Evolutionary conservation across 1,140 invertebrate genomes (phyloP).

Genomic region (Delia radicum): DNA sequence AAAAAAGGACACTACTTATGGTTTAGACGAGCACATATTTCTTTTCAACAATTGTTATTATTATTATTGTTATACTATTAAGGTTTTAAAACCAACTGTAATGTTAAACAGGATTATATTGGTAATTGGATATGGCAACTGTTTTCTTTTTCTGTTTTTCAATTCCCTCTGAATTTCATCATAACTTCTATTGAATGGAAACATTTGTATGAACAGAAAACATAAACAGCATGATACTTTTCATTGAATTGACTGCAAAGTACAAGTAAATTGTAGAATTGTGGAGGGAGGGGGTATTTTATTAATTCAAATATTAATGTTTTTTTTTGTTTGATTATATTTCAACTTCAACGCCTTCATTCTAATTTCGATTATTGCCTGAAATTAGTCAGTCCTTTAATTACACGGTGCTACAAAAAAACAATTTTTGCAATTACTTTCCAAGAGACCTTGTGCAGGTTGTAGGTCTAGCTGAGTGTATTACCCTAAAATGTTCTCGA

Average conservation of each 20-base stretch:
- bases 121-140: constrained; percentile 23
- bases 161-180: not conserved
- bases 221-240: constrained; percentile 4
- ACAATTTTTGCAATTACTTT: too few species aligned
- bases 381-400: not conserved
- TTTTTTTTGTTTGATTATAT: not conserved
- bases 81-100: constrained; percentile 8
- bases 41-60: not conserved
- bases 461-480: too few species aligned
- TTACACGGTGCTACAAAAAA: too few species aligned
- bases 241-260: not conserved
- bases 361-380: not conserved
- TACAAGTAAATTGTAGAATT: too few species aligned
- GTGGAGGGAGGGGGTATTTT: too few species aligned
- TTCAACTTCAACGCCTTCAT: constrained; percentile 1
- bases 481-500: too few species aligned
- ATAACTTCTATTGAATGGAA: not conserved
- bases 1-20: not conserved
- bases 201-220: not conserved
- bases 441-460: too few species aligned
- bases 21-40: not conserved
- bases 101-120: constrained; percentile 17
- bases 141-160: not conserved
- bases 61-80: not conserved
- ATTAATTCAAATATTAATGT: not conserved